Base-by-base conservation (phyloP, 2,113 vertebrate genomes). In the Corythaeola cristata region DNA sequence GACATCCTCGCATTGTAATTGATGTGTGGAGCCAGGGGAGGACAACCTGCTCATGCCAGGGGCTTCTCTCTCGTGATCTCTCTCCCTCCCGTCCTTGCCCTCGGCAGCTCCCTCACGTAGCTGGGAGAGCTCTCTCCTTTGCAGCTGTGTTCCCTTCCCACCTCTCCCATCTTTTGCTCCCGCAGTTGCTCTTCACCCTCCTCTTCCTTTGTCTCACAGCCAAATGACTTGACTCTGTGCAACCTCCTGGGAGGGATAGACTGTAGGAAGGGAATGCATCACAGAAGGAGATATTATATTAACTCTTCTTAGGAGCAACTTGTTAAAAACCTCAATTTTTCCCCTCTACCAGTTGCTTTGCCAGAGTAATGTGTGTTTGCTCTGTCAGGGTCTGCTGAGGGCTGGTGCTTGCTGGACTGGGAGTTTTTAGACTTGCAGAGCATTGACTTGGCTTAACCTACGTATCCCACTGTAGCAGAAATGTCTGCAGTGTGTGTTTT, bases 401-500 rank as follows among this genome's bases (percentile, higher is more conserved):
- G 35, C 44, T 79, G 88, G 28, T n/a, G 45, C 58, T 90, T 91
- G 66, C 62, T 16, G 37, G 41, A 95, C 49, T 32, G 39, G 49
- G 66, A 77, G 50, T 67, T 97, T 97, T 88, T 3, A 77, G 76
- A 64, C 75, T 78, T 81, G 35, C 41, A 60, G 78, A 87, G 33
- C 49, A 6, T 33, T 90, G 89, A 62, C 78, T 96, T 94, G 89
- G 78, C 75, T 76, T 93, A 93, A 91, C 53, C 79, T 27, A 41
- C 2, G 0, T 66, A 6, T 68, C 59, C 93, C 85, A 88, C 35
- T 27, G 12, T 27, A 95, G 55, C 87, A 90, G 66, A 53, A 80
- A 73, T 16, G 26, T 18, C 85, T 88, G 87, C 37, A 39, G 6
- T 96, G 89, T 86, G 71, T 93, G 74, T 93, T 94, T 96, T 93